Evolutionary conservation across 2,888 invertebrate genomes (phyloP).

Genomic region (Trichogramma dendrolimi): DNA sequence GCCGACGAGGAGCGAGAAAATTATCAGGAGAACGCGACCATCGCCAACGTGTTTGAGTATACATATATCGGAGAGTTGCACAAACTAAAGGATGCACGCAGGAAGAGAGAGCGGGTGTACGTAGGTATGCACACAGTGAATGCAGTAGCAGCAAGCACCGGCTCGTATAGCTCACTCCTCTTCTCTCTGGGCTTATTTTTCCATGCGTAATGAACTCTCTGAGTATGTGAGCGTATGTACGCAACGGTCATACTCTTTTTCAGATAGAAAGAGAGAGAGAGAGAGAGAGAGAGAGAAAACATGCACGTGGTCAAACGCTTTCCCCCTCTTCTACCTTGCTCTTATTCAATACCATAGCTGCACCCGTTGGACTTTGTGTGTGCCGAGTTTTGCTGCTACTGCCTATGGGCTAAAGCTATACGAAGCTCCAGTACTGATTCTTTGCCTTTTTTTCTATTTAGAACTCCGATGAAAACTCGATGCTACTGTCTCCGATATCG

Average conservation of each 20-base stretch:
- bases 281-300: conserved; percentile 17
- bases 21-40: too few relatives aligned
- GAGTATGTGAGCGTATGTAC: neutral
- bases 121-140: neutral
- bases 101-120: neutral
- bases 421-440: neutral
- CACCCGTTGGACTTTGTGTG: neutral
- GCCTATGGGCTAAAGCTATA: neutral
- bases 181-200: conserved; percentile 43
- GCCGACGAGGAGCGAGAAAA: too few relatives aligned
- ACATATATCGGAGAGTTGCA: too few relatives aligned
- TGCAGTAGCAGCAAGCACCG: neutral
- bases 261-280: neutral
- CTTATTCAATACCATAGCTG: neutral
- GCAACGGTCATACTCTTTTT: conserved; percentile 13
- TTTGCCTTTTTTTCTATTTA: neutral
- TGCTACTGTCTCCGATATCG: too few relatives aligned
- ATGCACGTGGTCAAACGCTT: conserved; percentile 13
- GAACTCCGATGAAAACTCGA: too few relatives aligned
- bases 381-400: conserved; percentile 8
- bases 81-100: neutral
- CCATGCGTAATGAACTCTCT: conserved; percentile 44
- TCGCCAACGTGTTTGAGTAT: too few relatives aligned
- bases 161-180: neutral
- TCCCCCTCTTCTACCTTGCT: neutral